Evolutionary conservation across 2,113 vertebrate genomes (phyloP), one percentile per base, ranked within the genome.

Genomic region (Peucedramus taeniatus): DNA sequence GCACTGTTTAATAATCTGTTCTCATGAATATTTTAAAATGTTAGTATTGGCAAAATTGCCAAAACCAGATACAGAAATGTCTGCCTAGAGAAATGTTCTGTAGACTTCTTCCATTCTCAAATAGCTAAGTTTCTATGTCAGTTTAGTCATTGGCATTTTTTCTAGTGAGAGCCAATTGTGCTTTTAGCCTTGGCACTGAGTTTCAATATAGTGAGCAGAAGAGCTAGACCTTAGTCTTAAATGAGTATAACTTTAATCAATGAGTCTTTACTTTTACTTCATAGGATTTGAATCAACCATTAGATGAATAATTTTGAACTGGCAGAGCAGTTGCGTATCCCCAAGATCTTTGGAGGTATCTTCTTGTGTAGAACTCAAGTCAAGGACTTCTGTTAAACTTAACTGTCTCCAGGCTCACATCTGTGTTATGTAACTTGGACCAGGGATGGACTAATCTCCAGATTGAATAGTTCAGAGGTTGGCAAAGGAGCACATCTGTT

Each of bases 381-480:
- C 15, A 60, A 72, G 15, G 33, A 54, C 6, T 84, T 74, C 15
- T 51, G 27, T 51, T 95, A 64, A 72, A 65, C 14, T 65, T 40
- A 37, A 28, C 4, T 35, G 40, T 13, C 26, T 92, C 24, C 39
- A 78, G 42, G 28, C 57, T 20, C 24, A 26, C 0, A 0, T 53
- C 39, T 86, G n/a, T 0, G 0, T 74, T 70, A 18, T 10, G 10
- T 61, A 35, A 51, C 33, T 74, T 44, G 54, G 51, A 50, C 45
- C 11, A 81, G 45, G n/a, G 10, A 5, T 59, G 49, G 44, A 63
- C 44, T 42, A 10, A 77, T 21, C 23, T 59, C 33, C 21, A 40
- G 27, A 28, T 0, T 47, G 33, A 76, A 66, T 22, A 12, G 22
- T 53, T 86, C 6, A 50, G 51, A 90, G 40, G 4, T 61, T 6